phyloP scores from a whole-genome alignment of 2,888 invertebrate species.

The Pachycephus smyrnensis region DNA sequence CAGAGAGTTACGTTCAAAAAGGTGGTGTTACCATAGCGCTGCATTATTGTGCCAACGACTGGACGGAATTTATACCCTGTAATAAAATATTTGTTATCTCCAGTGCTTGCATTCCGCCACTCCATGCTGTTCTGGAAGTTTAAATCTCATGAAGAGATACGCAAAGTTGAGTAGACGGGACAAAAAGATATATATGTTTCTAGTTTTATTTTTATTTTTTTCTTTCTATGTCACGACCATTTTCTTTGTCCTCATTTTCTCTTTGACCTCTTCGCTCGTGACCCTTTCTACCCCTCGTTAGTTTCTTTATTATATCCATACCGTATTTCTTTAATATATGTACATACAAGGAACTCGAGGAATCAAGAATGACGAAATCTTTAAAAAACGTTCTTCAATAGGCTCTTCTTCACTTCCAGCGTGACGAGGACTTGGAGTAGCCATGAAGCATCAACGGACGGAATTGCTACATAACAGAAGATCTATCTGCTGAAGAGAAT shows the following conservation, averaged over 20 bases:
- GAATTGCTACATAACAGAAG: background rate
- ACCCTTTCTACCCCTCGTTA: background rate
- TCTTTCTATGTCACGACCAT: background rate
- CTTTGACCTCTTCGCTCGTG: background rate
- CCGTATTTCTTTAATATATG: background rate
- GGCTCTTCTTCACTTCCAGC: background rate
- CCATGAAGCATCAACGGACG: background rate
- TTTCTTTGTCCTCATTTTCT: background rate
- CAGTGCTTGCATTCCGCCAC: background rate
- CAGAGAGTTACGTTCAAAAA: background rate
- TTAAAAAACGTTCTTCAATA: background rate
- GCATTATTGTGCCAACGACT: background rate
- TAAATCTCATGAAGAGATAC: background rate
- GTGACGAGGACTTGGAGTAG: background rate
- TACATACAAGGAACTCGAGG: background rate
- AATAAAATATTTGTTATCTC: constrained; percentile 4
- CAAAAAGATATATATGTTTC: background rate
- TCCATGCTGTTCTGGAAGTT: background rate
- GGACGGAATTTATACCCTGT: background rate
- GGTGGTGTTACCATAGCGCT: background rate
- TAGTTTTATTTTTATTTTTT: background rate
- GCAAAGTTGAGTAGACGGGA: background rate
- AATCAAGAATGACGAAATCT: background rate
- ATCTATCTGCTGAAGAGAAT: background rate
- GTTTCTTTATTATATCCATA: background rate